phyloP scores from a whole-genome alignment of 2,113 vertebrate species.

The Nerophis ophidion region DNA sequence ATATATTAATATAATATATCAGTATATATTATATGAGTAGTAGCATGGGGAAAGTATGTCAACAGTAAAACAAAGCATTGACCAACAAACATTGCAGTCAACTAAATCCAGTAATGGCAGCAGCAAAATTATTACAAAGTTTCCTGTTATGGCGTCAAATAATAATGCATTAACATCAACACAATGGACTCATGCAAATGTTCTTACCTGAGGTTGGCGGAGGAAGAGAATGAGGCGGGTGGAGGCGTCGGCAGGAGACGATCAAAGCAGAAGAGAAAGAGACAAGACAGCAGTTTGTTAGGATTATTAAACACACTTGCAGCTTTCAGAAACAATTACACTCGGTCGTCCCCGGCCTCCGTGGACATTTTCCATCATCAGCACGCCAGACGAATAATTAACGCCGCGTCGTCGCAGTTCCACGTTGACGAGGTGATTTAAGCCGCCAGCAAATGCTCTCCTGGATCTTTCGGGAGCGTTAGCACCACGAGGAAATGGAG shows the following conservation, averaged over 20 bases:
- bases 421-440: slow-evolving; percentile 15
- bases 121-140: neutral
- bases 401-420: slow-evolving; percentile 1
- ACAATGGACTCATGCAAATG: slow-evolving; percentile 6
- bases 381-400: slow-evolving; percentile 14
- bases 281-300: slow-evolving; percentile 45
- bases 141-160: too few species aligned
- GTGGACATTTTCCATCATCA: slow-evolving; percentile 9
- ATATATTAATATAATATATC: too few species aligned
- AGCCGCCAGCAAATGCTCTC: neutral
- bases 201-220: slow-evolving; percentile 57
- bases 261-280: slow-evolving; percentile 9
- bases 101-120: too few species aligned
- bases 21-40: too few species aligned
- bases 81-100: too few species aligned
- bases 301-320: slow-evolving; percentile 31
- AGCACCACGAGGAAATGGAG: slow-evolving; percentile 18
- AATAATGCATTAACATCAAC: neutral
- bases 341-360: neutral
- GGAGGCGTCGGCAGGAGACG: slow-evolving; percentile 5
- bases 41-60: too few species aligned
- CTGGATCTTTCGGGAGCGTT: slow-evolving; percentile 6
- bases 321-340: slow-evolving; percentile 19
- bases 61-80: too few species aligned
- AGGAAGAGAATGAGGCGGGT: neutral